Evolutionary conservation across 2,113 vertebrate species (phyloP).

Genomic region (Stomatorhinus ivindoensis): DNA sequence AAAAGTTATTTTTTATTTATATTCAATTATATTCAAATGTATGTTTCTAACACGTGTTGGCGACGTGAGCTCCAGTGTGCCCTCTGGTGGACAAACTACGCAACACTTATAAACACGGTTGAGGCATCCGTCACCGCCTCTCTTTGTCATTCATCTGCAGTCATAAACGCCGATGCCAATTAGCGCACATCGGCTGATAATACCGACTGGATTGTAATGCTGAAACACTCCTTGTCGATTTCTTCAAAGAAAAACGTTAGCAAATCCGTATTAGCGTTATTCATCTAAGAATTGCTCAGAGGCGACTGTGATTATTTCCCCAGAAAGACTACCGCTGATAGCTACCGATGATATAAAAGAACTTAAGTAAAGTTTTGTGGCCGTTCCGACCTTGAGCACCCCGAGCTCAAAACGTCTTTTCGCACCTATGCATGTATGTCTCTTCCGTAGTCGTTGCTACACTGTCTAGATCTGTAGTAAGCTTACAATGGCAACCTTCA

Average conservation of each 20-base stretch:
- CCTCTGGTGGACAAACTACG: neutral
- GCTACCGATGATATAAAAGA: neutral
- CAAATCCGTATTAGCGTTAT: neutral
- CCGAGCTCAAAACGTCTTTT: neutral
- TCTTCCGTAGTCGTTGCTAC: neutral
- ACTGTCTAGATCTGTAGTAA: neutral
- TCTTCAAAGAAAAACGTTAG: neutral
- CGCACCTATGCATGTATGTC: neutral
- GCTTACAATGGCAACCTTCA: neutral
- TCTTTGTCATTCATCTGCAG: neutral
- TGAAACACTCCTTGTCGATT: neutral
- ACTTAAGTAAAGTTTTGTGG: neutral
- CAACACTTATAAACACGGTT: neutral
- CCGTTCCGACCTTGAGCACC: neutral
- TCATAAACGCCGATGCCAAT: neutral
- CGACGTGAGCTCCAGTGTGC: neutral
- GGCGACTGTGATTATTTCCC: too few species aligned
- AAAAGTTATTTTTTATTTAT: too few species aligned
- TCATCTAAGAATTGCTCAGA: neutral
- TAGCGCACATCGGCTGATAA: neutral
- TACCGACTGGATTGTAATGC: neutral
- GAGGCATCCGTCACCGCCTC: neutral
- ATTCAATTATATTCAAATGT: too few species aligned
- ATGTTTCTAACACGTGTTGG: neutral
- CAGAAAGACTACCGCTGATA: too few species aligned